Evolutionary conservation across 2,888 invertebrate species (phyloP), one percentile per base, ranked within the genome.

Genomic region (Lacanobia oleracea): DNA sequence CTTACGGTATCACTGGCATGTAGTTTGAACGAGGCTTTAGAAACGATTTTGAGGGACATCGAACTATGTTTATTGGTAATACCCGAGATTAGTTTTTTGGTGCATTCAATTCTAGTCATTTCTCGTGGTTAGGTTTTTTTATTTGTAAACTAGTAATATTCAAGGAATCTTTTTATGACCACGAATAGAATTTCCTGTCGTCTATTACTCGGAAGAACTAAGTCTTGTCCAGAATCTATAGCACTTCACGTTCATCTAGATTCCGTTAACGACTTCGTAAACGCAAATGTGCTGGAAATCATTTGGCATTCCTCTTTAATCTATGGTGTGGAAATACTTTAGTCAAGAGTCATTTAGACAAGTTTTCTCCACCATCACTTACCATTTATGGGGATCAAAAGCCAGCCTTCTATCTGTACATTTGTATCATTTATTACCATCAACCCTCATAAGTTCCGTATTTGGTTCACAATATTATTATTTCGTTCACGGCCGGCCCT

Each of bases 1-100:
- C 51, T 51, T 27, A 45, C 18, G 40, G 53, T 51, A 23, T 37
- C 18, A 12, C 16, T 9, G 27, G 12, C 43, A 12, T 40, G 43
- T 71, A 37, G 70, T 75, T 43, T 75, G 61, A 70, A 75, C 71
- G 56, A 57, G 50, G 75, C 75, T 62, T 77, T 50, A 70, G 21
- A 57, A 70, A 61, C 37, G 43, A 70, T 70, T 77, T 70, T 40
- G n/a, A 40, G 27, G 61, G 62, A 62, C 71, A 71, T 71, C 56
- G 78, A 71, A 78, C 61, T 71, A 50, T 61, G 61, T 50, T 23
- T 12, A 23, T 53, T 48, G 33, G 33, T 21, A 59, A 51, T 51
- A 12, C 14, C 16, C 2, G 45, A 18, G 59, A 40, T 68, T 48
- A 40, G 16, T 27, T 37, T 51, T 67, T 72, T 68, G 5, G 9